phyloP scores from a whole-genome alignment of 2,113 vertebrate genomes.

The Mesitornis unicolor region DNA sequence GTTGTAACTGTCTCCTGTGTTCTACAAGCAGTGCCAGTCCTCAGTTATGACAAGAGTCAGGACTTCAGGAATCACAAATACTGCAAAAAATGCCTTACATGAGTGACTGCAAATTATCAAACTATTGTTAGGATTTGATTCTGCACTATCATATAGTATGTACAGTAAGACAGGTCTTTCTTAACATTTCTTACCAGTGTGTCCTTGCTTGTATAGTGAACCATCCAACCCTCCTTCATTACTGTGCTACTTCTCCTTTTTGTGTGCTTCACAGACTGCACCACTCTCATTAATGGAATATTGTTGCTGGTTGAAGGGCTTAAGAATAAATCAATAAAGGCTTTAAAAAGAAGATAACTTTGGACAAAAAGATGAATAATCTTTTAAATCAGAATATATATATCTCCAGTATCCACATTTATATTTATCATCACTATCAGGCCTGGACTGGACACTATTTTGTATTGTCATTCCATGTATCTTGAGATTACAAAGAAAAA shows the following conservation, averaged over 20 bases:
- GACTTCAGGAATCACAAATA: not conserved
- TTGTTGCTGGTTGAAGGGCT: slow-evolving; percentile 95
- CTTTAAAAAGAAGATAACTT: slow-evolving; percentile 28
- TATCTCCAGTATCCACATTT: not conserved
- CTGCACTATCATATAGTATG: not conserved
- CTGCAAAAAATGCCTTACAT: not conserved
- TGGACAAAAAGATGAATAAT: not conserved
- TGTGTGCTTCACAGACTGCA: slow-evolving; percentile 94
- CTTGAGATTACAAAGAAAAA: not conserved
- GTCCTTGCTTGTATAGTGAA: slow-evolving; percentile 96
- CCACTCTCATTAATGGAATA: slow-evolving; percentile 95
- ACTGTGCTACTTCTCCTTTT: slow-evolving; percentile 94
- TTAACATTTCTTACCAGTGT: slow-evolving; percentile 79
- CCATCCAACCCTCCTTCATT: slow-evolving; percentile 97
- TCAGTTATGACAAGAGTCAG: not conserved
- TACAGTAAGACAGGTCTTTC: not conserved
- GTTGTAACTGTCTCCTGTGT: not conserved
- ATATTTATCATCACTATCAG: not conserved
- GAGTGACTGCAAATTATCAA: not conserved
- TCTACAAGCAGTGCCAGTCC: not conserved
- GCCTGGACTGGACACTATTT: not conserved
- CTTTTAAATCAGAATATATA: not conserved
- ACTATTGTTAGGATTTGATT: not conserved
- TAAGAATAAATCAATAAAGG: slow-evolving; percentile 61
- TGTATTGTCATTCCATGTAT: not conserved